Evolutionary conservation across 2,797 vertebrate species (phyloP).

Genomic region (Mus caroli): DNA sequence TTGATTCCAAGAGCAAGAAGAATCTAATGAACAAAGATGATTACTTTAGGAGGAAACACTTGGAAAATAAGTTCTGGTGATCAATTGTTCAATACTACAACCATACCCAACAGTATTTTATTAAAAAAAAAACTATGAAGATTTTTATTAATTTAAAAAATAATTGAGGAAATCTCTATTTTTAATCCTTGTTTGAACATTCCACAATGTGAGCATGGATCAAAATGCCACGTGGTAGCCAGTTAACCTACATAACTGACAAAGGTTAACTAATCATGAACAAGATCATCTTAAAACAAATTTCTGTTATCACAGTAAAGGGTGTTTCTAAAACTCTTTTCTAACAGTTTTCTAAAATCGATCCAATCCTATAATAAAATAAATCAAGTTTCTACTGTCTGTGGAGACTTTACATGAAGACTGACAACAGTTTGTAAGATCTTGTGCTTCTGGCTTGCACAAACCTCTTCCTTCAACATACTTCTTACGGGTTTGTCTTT

Average conservation of each 20-base stretch:
- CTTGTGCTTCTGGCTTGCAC: background rate
- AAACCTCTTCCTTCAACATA: background rate
- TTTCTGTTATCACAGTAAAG: background rate
- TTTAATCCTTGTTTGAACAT: background rate
- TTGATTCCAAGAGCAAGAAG: conserved; percentile 94
- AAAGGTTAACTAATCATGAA: background rate
- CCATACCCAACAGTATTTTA: background rate
- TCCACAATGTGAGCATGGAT: background rate
- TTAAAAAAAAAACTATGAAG: background rate
- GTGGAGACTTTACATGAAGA: background rate
- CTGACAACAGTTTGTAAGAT: background rate
- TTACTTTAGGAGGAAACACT: background rate
- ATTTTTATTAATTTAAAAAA: background rate
- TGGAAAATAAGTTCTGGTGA: background rate
- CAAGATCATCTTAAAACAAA: background rate
- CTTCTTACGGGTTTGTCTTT: background rate
- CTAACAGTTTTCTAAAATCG: background rate
- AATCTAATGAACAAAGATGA: conserved; percentile 89
- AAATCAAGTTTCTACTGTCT: background rate
- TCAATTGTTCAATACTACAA: background rate
- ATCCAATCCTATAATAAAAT: background rate
- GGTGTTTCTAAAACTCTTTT: background rate
- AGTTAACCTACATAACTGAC: background rate
- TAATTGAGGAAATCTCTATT: background rate
- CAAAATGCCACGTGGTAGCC: background rate